Evolutionary conservation across 1,140 invertebrate genomes (phyloP), one percentile per base, ranked within the genome.

Genomic region (Drosophila ironensis): DNA sequence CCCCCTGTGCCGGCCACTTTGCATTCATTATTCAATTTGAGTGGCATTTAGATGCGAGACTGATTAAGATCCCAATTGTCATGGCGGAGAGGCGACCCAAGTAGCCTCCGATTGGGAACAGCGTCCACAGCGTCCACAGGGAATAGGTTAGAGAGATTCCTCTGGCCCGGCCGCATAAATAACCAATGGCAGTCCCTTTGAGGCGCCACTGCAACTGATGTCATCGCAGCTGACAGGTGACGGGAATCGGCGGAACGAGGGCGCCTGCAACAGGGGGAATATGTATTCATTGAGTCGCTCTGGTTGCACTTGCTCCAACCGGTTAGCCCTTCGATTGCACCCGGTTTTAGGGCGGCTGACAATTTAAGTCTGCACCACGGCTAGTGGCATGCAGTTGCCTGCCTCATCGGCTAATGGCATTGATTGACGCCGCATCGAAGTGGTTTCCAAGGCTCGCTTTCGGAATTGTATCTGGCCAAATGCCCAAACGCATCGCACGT

Each of bases 11-110:
- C 60, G 42, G 48, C 61, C 77, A 81, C 77, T 81, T 81, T 72
- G 78, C 77, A 82, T 81, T 81, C 77, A 81, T 81, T 81, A 81
- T 81, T 81, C 77, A 81, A 81, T 81, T 81, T 84, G 78, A 77
- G 78, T 67, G 70, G 61, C 69, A 81, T 81, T 81, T 82, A 81
- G 77, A 81, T 81, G 77, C 59, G 60, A 75, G 54, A 16, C 67
- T 68, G 77, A 82, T 81, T 82, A 75, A 70, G 64, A 70, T 50
- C 66, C 52, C 28, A 35, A 37, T 38, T 38, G 56, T 47, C 17
- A 37, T 17, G 40, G 22, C 25, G 33, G 14, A n/a, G 16, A 44
- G 44, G 67, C 60, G 47, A 70, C 40, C 60, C 27, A 16, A 47
- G 27, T 24, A 4, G 20, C 20, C 30, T 42, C 42, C 33, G 27